Evolutionary conservation across 2,113 vertebrate genomes (phyloP), one percentile per base, ranked within the genome.

Genomic region (Cryptotis parvus): DNA sequence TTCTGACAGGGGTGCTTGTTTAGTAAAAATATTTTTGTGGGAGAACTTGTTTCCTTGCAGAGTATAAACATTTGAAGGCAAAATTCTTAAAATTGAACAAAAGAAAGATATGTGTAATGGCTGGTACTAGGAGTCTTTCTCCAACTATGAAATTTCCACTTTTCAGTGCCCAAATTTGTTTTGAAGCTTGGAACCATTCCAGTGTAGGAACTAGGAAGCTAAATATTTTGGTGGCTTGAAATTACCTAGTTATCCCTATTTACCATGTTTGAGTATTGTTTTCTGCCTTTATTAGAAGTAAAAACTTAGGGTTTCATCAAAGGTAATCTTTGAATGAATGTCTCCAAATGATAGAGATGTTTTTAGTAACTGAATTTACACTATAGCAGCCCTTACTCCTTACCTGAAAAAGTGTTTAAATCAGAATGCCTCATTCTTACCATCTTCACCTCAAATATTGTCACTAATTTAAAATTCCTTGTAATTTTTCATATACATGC

Each of bases 1-100:
- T 98, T 97, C 97, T 97, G 97, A 97, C 97, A 97, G 97, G 96
- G 97, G 95, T 94, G 90, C 91, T 96, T 95, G 97, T 96, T 97
- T 97, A 95, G 95, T 94, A 96, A 94, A 93, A 96, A 96, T 82
- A 97, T 96, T 96, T 97, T 96, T 94, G n/a, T 95, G 97, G 96
- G 77, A 93, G 82, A 91, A 94, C 92, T 31, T 66, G 63, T 96
- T 96, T 96, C 89, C 94, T 96, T 96, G 89, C n/a, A n/a, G 95
- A 96, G 95, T 87, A 78, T 91, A 93, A 70, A 69, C 91, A 92
- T 72, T 52, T 78, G 77, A 89, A 68, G 87, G 84, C 89, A 96
- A 95, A 94, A 93, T 83, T 76, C 84, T 68, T 86, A 95, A 93
- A 92, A 92, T 27, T 29, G 70, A 80, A 70, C 90, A 78, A 4